Percentiles rank a stretch among this genome's conserved stretches.
phyloP scores from a whole-genome alignment of 2,113 vertebrate species.

The Elgaria multicarinata region DNA sequence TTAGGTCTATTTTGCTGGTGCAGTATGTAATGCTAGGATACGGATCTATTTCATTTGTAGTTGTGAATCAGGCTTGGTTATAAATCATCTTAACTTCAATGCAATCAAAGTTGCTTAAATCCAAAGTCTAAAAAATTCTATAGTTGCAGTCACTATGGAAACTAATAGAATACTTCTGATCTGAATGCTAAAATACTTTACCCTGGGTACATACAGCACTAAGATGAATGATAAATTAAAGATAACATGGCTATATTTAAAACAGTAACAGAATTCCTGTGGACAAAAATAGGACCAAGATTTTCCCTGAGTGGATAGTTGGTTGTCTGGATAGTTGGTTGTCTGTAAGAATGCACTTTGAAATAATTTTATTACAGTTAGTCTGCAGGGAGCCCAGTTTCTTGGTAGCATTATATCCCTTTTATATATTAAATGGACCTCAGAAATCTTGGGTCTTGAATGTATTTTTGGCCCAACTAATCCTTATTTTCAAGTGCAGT shows the following conservation, averaged over 20 bases:
- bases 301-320: neutral
- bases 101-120: neutral
- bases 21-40: neutral
- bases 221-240: slow-evolving; percentile 3
- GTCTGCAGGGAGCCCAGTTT: neutral
- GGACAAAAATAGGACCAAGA: neutral
- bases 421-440: neutral
- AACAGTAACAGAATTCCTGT: neutral
- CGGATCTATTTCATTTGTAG: neutral
- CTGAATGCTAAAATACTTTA: neutral
- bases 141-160: neutral
- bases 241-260: slow-evolving; percentile 18
- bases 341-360: neutral
- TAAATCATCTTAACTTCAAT: neutral
- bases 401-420: neutral
- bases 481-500: neutral
- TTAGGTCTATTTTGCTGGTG: neutral
- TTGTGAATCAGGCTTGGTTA: neutral
- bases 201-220: neutral
- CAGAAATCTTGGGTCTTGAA: neutral
- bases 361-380: neutral
- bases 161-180: neutral
- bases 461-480: neutral
- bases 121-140: neutral
- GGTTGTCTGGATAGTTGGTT: slow-evolving; percentile 7